phyloP scores from a whole-genome alignment of 2,113 vertebrate species.

The Helogale parvula region DNA sequence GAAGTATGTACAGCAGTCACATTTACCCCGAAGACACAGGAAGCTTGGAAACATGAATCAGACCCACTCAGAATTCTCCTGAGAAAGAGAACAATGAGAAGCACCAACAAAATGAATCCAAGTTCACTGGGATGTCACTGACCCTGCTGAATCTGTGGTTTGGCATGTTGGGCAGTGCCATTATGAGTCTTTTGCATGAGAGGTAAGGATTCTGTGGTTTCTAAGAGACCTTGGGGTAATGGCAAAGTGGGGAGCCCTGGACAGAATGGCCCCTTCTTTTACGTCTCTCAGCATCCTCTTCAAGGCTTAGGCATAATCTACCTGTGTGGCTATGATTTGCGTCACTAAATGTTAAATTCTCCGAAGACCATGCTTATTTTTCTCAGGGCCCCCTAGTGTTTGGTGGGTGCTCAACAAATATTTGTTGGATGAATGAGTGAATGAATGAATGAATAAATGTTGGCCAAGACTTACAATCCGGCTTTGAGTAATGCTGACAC shows the following conservation, averaged over 20 bases:
- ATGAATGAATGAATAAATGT: background rate
- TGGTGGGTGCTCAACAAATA: background rate
- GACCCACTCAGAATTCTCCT: constrained; percentile 5
- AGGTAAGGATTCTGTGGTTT: background rate
- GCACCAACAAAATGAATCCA: background rate
- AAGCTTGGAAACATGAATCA: constrained; percentile 26
- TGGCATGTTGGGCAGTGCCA: background rate
- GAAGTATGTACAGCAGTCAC: background rate
- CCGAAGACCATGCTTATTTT: background rate
- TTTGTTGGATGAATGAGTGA: background rate
- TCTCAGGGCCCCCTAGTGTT: background rate
- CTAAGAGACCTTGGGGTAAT: background rate
- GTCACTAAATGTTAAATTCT: background rate
- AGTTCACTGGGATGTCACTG: background rate
- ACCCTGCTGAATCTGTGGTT: background rate
- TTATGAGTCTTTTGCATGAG: background rate
- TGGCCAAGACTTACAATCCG: background rate
- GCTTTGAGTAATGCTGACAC: background rate
- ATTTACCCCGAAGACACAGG: background rate
- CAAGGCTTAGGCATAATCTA: background rate
- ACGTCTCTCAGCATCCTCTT: background rate
- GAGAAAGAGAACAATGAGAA: background rate
- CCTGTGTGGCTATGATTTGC: background rate
- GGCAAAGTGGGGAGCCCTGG: background rate
- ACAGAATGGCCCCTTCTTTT: background rate